These are phyloP conservation scores for Meandrina meandrites DNA, from an alignment of 92 coral and sea anemone genomes.

Conservation along the genomic window DNA sequence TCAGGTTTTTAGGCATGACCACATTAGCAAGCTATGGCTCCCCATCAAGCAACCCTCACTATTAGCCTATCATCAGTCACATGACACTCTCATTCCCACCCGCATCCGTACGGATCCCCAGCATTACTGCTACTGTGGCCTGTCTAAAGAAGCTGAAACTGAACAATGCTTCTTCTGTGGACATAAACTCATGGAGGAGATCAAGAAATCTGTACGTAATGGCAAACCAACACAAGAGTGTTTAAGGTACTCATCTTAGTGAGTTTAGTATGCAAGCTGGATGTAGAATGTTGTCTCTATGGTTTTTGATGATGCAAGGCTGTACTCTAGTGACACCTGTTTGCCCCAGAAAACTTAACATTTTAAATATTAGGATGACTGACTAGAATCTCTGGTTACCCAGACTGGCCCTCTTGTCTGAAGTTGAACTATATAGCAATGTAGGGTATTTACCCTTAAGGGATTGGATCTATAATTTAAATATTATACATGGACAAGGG, in stretches of 20 bases:
- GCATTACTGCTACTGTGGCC: slow-evolving; percentile 60
- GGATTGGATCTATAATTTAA: too few species aligned
- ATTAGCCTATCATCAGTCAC: slow-evolving; percentile 48
- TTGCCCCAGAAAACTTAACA: too few species aligned
- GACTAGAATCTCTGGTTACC: too few species aligned
- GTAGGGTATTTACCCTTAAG: too few species aligned
- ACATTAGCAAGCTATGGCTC: slow-evolving; percentile 58
- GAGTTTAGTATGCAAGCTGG: not conserved
- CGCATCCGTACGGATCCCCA: slow-evolving; percentile 34
- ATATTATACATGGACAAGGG: not conserved
- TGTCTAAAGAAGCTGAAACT: slow-evolving; percentile 16
- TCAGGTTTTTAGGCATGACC: slow-evolving; percentile 58
- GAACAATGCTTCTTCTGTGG: slow-evolving; percentile 51
- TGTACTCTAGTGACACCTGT: too few species aligned
- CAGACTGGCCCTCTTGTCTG: too few species aligned
- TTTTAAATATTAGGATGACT: too few species aligned
- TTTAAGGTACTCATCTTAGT: slow-evolving; percentile 5
- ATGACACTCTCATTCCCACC: slow-evolving; percentile 45
- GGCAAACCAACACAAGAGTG: slow-evolving; percentile 37
- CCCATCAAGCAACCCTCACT: slow-evolving; percentile 63
- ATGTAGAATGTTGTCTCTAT: too few species aligned
- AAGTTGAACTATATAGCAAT: too few species aligned
- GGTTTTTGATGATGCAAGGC: too few species aligned
- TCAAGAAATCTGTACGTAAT: slow-evolving; percentile 44
- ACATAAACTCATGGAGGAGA: slow-evolving; percentile 53